Evolutionary conservation across 2,113 vertebrate species (phyloP).

Genomic region (Ctenomys sociabilis): DNA sequence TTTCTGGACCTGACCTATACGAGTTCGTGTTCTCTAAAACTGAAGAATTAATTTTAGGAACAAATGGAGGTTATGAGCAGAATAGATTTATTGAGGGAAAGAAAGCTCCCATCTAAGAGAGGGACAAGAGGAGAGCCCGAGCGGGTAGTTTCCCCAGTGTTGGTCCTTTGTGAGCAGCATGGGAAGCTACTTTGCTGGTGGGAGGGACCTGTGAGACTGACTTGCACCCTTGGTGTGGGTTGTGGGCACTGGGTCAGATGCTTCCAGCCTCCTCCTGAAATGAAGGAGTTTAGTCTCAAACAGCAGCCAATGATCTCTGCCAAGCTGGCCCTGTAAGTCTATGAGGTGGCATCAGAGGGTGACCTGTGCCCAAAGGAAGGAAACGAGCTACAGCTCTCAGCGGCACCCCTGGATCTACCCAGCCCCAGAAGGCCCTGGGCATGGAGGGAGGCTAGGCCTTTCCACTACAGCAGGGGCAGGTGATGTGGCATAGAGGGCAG

Average conservation of each 20-base stretch:
- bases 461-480: background rate
- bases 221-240: no score
- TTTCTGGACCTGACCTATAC: no score
- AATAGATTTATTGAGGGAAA: no score
- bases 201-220: background rate
- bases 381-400: background rate
- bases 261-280: background rate
- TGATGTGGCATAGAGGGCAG: background rate
- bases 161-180: no score
- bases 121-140: no score
- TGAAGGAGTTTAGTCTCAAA: no score
- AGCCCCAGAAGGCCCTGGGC: background rate
- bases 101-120: no score
- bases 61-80: no score
- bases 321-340: background rate
- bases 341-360: background rate
- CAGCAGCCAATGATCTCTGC: background rate
- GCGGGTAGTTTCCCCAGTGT: no score
- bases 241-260: rapidly evolving
- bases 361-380: background rate
- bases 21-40: no score
- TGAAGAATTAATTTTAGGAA: no score
- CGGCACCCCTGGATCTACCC: background rate
- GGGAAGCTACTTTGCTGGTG: rapidly evolving
- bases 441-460: background rate